Percentiles rank a stretch among this genome's conserved stretches.
These are phyloP conservation scores for Merodon equestris DNA, from an alignment of 2,888 invertebrate species.

Conservation along the genomic window DNA sequence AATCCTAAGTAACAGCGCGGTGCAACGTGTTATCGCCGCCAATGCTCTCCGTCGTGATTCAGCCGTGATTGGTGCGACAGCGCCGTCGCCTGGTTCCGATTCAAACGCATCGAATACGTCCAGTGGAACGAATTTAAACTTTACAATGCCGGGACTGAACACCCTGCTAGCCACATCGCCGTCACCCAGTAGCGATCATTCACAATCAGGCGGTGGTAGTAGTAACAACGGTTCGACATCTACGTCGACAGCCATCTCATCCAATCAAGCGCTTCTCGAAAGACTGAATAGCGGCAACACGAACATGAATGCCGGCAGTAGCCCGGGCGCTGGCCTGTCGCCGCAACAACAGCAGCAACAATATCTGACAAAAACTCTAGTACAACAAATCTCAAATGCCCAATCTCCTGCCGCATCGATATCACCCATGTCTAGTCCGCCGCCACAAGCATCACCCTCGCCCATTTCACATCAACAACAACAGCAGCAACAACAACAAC, in stretches of 20 bases:
- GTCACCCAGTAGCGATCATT: slow-evolving; percentile 77
- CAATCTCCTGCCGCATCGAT: slow-evolving; percentile 79
- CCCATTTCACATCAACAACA: slow-evolving; percentile 71
- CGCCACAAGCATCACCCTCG: slow-evolving; percentile 78
- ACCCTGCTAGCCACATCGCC: slow-evolving; percentile 80
- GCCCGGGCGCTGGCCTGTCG: slow-evolving; percentile 72
- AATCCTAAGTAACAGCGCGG: slow-evolving; percentile 68
- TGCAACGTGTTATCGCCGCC: slow-evolving; percentile 74
- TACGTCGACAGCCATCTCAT: slow-evolving; percentile 72
- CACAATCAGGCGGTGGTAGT: slow-evolving; percentile 71
- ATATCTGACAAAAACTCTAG: slow-evolving; percentile 76
- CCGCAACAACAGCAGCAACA: slow-evolving; percentile 74
- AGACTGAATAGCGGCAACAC: slow-evolving; percentile 76
- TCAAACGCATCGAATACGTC: slow-evolving; percentile 78
- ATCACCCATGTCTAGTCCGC: slow-evolving; percentile 83
- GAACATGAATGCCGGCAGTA: slow-evolving; percentile 65
- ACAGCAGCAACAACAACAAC: slow-evolving; percentile 77
- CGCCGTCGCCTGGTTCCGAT: slow-evolving; percentile 78
- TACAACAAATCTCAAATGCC: slow-evolving; percentile 71
- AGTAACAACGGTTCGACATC: slow-evolving; percentile 45
- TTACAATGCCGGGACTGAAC: slow-evolving; percentile 82
- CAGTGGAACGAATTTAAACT: slow-evolving; percentile 78
- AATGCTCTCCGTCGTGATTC: slow-evolving; percentile 79
- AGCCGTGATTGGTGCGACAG: slow-evolving; percentile 79
- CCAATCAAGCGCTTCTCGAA: slow-evolving; percentile 76